Conservation (phyloP, 30 jellyfish, hydroid and myxozoan genomes). For the Sanderia malayensis region DNA sequence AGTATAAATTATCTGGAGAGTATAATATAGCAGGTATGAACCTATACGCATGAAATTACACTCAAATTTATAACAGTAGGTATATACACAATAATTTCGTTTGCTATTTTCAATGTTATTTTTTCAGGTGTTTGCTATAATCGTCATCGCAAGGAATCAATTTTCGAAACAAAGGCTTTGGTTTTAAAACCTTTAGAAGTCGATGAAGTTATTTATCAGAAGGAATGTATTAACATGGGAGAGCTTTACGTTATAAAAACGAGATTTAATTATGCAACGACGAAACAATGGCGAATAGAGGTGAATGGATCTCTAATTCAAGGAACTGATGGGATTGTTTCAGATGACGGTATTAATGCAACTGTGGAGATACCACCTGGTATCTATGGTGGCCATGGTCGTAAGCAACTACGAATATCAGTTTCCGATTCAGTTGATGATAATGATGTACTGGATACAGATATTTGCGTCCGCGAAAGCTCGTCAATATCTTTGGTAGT, state of each 20-base stretch:
- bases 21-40: background rate
- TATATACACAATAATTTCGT: too few species aligned
- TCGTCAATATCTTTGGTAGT: background rate
- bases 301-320: background rate
- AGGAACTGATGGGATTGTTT: background rate
- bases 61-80: background rate
- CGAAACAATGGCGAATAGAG: conserved; percentile 22
- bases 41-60: background rate
- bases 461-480: conserved; percentile 10
- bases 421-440: conserved; percentile 5
- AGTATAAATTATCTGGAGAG: background rate
- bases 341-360: conserved; percentile 23
- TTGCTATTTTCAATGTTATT: background rate
- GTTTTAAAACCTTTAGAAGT: background rate
- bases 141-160: background rate
- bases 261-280: conserved; percentile 2
- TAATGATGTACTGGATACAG: background rate
- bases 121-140: conserved; percentile 19
- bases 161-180: background rate
- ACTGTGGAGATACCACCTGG: conserved; percentile 2
- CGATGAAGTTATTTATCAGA: conserved; percentile 3
- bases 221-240: conserved; percentile 11
- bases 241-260: conserved; percentile 4
- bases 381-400: conserved; percentile 29
- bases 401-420: background rate